Evolutionary conservation across 2,888 invertebrate species (phyloP).

Genomic region (Blastobasis lacticolella): DNA sequence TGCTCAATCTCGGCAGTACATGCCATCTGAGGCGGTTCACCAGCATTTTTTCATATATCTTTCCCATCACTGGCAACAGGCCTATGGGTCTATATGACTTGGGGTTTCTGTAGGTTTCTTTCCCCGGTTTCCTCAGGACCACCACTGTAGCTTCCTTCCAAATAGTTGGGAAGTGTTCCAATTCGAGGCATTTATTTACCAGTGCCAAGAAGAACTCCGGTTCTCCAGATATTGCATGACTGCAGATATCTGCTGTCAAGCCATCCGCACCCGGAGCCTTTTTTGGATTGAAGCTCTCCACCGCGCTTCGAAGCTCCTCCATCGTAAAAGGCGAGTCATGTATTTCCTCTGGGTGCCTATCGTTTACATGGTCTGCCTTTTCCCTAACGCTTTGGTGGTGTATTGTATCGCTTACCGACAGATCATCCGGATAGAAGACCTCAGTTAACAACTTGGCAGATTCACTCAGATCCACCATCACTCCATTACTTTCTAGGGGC

Average conservation of each 20-base stretch:
- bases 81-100: too few relatives aligned
- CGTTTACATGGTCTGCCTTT: background rate
- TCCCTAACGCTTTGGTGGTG: slow-evolving; percentile 1
- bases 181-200: slow-evolving; percentile 1
- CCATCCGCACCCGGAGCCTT: slow-evolving; percentile 9
- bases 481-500: background rate
- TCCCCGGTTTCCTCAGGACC: too few relatives aligned
- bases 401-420: background rate
- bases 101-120: too few relatives aligned
- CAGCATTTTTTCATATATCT: too few relatives aligned
- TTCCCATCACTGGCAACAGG: too few relatives aligned
- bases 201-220: background rate
- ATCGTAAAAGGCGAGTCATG: slow-evolving; percentile 12
- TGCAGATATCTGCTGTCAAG: slow-evolving; percentile 7
- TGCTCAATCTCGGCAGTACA: too few relatives aligned
- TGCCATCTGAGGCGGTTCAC: too few relatives aligned
- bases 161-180: background rate
- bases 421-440: slow-evolving; percentile 4
- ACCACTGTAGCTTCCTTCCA: too few relatives aligned
- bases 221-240: background rate
- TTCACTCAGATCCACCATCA: background rate
- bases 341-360: background rate
- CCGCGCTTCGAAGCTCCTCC: background rate
- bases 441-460: slow-evolving; percentile 3
- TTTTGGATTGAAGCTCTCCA: slow-evolving; percentile 8